Evolutionary conservation across 2,113 vertebrate genomes (phyloP), one percentile per base, ranked within the genome.

Genomic region (Cyanoramphus novaezelandiae): DNA sequence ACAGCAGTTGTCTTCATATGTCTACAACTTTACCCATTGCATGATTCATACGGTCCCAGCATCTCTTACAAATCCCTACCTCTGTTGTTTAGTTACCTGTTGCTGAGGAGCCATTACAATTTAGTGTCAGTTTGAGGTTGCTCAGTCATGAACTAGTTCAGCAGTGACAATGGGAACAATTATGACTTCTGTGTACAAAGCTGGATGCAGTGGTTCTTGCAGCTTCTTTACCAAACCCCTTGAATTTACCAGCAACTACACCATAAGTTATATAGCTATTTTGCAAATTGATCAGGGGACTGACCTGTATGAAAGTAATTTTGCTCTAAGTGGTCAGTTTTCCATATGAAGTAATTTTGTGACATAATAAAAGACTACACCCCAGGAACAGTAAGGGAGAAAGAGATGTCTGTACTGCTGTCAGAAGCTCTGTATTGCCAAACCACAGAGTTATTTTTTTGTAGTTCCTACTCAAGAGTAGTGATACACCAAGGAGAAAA

Each of bases 1-100:
- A 44, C 11, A 78, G 75, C 52, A 83, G 27, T 59, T 19, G 2
- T 69, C 46, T 86, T 17, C 0, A 0, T 6, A 7, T 2, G 0
- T n/a, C 31, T 67, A 35, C 6, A 69, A 17, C 49, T 77, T 49
- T 49, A 63, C 19, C 78, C 57, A 33, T 12, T 43, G 9, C 24
- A 1, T 13, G 31, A 76, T 88, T 93, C 62, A 44, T 33, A 17
- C 6, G 6, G 62, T 85, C 33, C 17, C 29, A 43, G 39, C 8
- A 71, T 39, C 39, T 90, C 50, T 55, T 50, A 39, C 11, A 50
- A 19, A 53, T 62, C 72, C 18, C 35, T 39, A 21, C 47, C 15
- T 53, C 50, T 60, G 13, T 25, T 65, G 62, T 50, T 86, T 23
- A 71, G 52, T 23, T 74, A 46, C 1, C 0, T 37, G 23, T 37